These are phyloP conservation scores for Oceanites oceanicus DNA, from an alignment of 2,113 vertebrate species.

Conservation along the genomic window DNA sequence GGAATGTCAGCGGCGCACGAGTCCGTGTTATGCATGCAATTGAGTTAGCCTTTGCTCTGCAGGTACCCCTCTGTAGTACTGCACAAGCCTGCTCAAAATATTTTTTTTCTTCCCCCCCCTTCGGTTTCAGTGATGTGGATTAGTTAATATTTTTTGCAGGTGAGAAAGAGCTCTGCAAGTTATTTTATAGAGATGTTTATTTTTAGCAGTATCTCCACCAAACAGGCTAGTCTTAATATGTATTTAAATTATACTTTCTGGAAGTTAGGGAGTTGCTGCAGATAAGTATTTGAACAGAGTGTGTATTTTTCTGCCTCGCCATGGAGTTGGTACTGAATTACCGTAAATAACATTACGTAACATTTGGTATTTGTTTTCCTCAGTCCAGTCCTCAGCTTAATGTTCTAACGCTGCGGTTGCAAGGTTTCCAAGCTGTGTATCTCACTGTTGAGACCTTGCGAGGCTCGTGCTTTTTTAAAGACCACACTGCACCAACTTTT, in stretches of 20 bases:
- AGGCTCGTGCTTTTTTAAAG: background rate
- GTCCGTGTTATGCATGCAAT: accelerated
- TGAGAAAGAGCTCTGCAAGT: background rate
- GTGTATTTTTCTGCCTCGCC: background rate
- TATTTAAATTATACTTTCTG: background rate
- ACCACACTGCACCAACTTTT: background rate
- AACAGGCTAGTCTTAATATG: background rate
- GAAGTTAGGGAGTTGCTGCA: background rate
- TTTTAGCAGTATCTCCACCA: background rate
- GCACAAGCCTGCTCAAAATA: accelerated
- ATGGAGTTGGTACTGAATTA: background rate
- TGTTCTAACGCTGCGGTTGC: background rate
- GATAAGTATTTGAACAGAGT: background rate
- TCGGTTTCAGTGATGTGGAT: background rate
- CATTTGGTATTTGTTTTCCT: background rate
- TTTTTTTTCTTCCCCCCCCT: background rate
- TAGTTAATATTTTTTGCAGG: background rate
- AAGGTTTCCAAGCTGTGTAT: background rate
- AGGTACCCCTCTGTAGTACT: background rate
- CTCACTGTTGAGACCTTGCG: background rate
- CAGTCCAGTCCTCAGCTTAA: background rate
- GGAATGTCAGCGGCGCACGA: accelerated
- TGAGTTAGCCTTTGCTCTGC: accelerated
- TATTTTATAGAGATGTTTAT: background rate
- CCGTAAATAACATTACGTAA: background rate